These are phyloP conservation scores for Charina bottae DNA, from an alignment of 2,113 vertebrate genomes.

Conservation along the genomic window DNA sequence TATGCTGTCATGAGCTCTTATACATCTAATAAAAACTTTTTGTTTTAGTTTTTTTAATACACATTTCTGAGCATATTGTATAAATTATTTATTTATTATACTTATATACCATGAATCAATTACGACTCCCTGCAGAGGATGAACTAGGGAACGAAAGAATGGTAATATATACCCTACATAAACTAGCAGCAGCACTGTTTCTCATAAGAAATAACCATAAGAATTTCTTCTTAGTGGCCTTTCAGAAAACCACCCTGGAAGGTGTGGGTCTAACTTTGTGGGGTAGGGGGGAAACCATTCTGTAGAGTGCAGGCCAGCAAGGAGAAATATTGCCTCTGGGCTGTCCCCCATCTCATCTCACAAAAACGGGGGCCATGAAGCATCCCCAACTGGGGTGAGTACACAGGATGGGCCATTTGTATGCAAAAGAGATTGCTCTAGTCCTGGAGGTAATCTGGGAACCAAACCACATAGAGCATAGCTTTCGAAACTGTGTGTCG, in stretches of 20 bases:
- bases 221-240: background rate
- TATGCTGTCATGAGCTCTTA: background rate
- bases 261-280: background rate
- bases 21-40: background rate
- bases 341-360: background rate
- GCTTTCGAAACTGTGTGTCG: too few relatives aligned
- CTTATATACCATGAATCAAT: background rate
- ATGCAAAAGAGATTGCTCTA: background rate
- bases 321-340: background rate
- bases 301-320: background rate
- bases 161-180: background rate
- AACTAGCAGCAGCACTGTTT: background rate
- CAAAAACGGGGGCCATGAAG: background rate
- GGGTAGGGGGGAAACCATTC: background rate
- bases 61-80: background rate
- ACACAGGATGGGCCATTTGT: background rate
- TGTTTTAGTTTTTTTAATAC: slow-evolving; percentile 13
- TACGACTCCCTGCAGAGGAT: background rate
- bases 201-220: background rate
- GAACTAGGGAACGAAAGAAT: background rate
- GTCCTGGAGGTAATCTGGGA: background rate
- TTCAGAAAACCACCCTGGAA: background rate
- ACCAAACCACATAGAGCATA: too few relatives aligned
- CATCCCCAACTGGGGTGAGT: background rate
- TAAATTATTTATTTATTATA: background rate